Conservation (phyloP, 2,113 vertebrate species). For the Lepidothrix coronata region DNA sequence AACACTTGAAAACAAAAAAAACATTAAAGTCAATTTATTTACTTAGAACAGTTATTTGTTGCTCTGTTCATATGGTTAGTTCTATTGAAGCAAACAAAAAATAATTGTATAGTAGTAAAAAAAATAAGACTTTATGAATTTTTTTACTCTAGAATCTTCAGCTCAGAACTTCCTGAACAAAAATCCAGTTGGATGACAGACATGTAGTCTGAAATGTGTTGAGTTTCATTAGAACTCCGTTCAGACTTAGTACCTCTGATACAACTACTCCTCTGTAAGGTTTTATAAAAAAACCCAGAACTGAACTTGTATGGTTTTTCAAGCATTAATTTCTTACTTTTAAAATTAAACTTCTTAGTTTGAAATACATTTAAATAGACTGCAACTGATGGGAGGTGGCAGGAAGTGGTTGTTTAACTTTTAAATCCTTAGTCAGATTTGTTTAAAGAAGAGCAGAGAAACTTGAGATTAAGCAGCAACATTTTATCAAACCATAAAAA, state of each 20-base stretch:
- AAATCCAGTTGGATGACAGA: background rate
- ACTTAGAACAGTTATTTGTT: background rate
- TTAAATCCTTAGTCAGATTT: background rate
- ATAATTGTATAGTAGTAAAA: background rate
- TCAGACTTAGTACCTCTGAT: background rate
- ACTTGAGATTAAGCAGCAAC: background rate
- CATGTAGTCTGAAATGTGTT: background rate
- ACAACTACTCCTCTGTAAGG: background rate
- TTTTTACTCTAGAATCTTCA: background rate
- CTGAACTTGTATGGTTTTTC: rapidly evolving
- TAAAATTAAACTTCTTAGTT: background rate
- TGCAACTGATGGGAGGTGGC: rapidly evolving
- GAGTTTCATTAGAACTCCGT: background rate
- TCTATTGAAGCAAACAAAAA: background rate
- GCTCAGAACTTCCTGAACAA: background rate
- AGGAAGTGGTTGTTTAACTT: background rate
- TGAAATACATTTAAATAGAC: background rate
- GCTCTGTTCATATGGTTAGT: background rate
- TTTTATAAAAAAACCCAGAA: background rate
- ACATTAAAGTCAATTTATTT: background rate
- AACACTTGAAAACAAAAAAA: background rate
- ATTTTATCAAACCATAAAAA: background rate
- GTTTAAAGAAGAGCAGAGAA: background rate
- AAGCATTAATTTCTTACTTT: background rate
- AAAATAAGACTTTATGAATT: background rate